Conservation (phyloP, 2,888 invertebrate genomes). For the Dinocampus coccinellae region DNA sequence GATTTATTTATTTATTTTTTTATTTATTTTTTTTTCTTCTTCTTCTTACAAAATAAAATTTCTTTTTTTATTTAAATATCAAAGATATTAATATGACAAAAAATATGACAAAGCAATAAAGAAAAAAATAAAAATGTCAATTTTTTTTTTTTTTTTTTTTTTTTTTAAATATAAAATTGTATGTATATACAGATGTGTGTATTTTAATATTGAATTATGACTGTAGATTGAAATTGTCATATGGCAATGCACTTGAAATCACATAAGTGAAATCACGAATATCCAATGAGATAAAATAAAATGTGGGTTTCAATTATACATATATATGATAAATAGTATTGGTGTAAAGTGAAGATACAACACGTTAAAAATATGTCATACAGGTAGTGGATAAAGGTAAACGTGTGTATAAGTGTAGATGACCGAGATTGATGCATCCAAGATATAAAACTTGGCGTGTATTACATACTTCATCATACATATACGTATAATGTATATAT, state of each 20-base stretch:
- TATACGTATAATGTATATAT: background rate
- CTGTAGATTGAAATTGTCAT: slow-evolving; percentile 13
- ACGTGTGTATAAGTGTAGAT: slow-evolving; percentile 24
- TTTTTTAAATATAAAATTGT: background rate
- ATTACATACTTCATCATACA: too few relatives aligned
- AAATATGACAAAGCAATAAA: too few relatives aligned
- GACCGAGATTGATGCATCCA: slow-evolving; percentile 36
- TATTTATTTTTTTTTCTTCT: too few relatives aligned
- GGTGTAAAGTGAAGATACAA: background rate
- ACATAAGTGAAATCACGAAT: background rate
- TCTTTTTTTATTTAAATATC: too few relatives aligned
- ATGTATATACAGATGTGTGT: background rate
- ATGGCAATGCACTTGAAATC: background rate
- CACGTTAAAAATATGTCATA: background rate
- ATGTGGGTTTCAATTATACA: too few relatives aligned
- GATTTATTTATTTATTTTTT: too few relatives aligned
- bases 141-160: background rate
- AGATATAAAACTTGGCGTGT: slow-evolving; percentile 21
- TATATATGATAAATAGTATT: background rate
- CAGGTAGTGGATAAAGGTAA: slow-evolving; percentile 28
- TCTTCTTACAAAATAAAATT: too few relatives aligned
- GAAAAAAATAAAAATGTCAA: too few relatives aligned
- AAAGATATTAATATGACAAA: too few relatives aligned
- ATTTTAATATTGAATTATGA: slow-evolving; percentile 8
- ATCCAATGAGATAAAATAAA: too few relatives aligned